Percentiles rank a stretch among this genome's conserved stretches.
Evolutionary conservation across 2,888 invertebrate species (phyloP).

Genomic region (Antheraea yamamai): DNA sequence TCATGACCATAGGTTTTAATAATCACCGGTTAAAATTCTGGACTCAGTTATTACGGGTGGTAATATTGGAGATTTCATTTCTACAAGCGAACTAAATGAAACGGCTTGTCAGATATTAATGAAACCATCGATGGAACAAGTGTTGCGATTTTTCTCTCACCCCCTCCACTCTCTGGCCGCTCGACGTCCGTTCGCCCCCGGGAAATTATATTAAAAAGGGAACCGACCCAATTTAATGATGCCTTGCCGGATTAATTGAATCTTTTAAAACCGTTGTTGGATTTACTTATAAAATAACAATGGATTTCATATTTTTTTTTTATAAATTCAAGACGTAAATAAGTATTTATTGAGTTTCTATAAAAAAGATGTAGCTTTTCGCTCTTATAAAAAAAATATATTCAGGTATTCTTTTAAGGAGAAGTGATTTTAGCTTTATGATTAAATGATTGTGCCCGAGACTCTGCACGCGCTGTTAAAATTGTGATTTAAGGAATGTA

Average conservation of each 20-base stretch:
- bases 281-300: background rate
- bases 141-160: constrained; percentile 44
- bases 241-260: constrained; percentile 17
- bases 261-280: constrained; percentile 19
- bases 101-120: constrained; percentile 57
- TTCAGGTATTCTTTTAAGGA: background rate
- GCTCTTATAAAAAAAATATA: background rate
- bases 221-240: constrained; percentile 15
- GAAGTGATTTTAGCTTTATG: no score
- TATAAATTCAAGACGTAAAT: background rate
- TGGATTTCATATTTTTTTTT: background rate
- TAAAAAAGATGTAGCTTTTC: background rate
- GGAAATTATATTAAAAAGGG: constrained; percentile 14
- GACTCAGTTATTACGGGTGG: no score
- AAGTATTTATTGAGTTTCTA: background rate
- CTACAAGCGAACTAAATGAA: constrained; percentile 26
- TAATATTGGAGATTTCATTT: background rate
- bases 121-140: constrained; percentile 51
- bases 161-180: background rate
- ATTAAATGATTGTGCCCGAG: no score
- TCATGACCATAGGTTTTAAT: no score
- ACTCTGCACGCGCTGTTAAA: no score
- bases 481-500: no score
- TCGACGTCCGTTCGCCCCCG: background rate
- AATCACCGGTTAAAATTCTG: background rate